Evolutionary conservation across 2,888 invertebrate genomes (phyloP).

Genomic region (Coelopa pilipes): DNA sequence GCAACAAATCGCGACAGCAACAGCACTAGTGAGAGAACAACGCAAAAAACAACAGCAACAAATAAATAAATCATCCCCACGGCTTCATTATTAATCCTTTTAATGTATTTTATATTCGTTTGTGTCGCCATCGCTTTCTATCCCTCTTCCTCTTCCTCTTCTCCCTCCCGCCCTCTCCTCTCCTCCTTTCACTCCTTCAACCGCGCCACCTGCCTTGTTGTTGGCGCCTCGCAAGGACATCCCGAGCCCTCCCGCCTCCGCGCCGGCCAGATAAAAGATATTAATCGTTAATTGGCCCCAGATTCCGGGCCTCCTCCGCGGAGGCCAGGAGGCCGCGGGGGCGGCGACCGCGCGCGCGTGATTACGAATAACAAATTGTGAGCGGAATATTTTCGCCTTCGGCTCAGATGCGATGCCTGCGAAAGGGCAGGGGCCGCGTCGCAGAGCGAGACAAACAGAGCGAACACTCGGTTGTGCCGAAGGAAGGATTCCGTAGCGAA

Average conservation of each 20-base stretch:
- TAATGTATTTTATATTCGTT: slow-evolving; percentile 27
- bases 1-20: too few species aligned
- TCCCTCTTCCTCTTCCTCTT: neutral
- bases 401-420: slow-evolving; percentile 12
- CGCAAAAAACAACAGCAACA: neutral
- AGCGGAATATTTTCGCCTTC: slow-evolving; percentile 18
- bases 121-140: neutral
- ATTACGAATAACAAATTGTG: slow-evolving; percentile 41
- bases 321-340: neutral
- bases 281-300: slow-evolving; percentile 29
- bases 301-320: neutral
- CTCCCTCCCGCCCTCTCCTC: too few species aligned
- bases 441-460: neutral
- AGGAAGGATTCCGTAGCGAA: slow-evolving; percentile 15
- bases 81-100: slow-evolving; percentile 33
- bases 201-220: neutral
- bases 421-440: neutral
- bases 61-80: slow-evolving; percentile 29
- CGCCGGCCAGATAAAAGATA: slow-evolving; percentile 12
- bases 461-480: neutral
- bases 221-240: neutral
- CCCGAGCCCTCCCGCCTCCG: neutral
- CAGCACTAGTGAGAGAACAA: neutral
- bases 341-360: slow-evolving; percentile 32
- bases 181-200: neutral